Base-by-base conservation (phyloP, 2,797 vertebrate genomes). In the Mastacembelus armatus region DNA sequence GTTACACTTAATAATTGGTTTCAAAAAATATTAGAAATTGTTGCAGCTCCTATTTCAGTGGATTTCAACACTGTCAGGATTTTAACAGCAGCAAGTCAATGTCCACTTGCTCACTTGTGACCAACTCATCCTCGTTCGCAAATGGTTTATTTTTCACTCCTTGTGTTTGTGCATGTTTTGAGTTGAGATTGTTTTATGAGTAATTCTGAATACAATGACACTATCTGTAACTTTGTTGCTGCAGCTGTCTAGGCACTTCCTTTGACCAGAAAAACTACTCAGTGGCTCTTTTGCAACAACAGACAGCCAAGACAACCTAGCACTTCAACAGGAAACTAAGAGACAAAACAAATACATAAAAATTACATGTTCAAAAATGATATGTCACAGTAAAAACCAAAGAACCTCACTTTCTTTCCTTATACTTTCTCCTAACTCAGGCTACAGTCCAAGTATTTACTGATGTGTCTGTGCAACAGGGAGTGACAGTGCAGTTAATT, bases 161-260 rank as follows among this genome's bases (percentile, higher is more conserved):
- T n/a, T n/a, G n/a, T n/a, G n/a, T n/a, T n/a, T n/a, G n/a, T n/a
- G n/a, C n/a, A n/a, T n/a, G n/a, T n/a, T n/a, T n/a, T n/a, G n/a
- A n/a, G n/a, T n/a, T n/a, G n/a, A n/a, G n/a, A n/a, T n/a, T n/a
- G n/a, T n/a, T n/a, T n/a, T 10, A 18, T 18, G 14, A 55, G 5
- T 22, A 44, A 16, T 49, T 38, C 5, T 40, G 21, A 49, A 71
- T 29, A 18, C 16, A 42, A 15, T 38, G 32, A n/a, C 2, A 0
- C 47, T 14, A 16, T 62, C 39, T 64, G 54, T 55, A 44, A 66
- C 33, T 18, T 38, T 18, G 29, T 18, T 22, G 11, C 26, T 24
- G 35, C 39, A 63, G 69, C 57, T 43, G 16, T 68, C 39, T 21
- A 81, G 77, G 81, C 84, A 86, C 83, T 84, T 85, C 75, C 78